Percentiles rank a stretch among this genome's conserved stretches.
Evolutionary conservation across 2,888 invertebrate genomes (phyloP).

Genomic region (Chydorus sphaericus): DNA sequence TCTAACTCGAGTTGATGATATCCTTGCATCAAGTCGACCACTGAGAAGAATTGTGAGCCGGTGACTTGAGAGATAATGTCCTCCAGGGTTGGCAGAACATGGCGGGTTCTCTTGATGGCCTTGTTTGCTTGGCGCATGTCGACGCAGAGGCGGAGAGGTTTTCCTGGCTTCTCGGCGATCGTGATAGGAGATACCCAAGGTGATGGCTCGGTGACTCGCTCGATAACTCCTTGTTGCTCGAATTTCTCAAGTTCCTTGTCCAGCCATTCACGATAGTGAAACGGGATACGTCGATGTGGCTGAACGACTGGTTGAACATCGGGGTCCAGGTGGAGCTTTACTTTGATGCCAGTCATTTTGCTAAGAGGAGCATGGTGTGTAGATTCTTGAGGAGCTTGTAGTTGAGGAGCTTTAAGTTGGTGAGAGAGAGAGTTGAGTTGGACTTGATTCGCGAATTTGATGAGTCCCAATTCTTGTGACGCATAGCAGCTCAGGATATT

Average conservation of each 20-base stretch:
- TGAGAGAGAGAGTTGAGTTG: no score
- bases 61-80: slow-evolving; percentile 19
- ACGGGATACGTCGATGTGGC: slow-evolving; percentile 1
- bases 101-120: slow-evolving; percentile 19
- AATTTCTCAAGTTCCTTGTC: slow-evolving; percentile 20
- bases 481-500: neutral
- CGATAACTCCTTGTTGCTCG: slow-evolving; percentile 21
- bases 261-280: slow-evolving; percentile 9
- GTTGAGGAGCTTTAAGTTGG: no score
- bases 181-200: slow-evolving; percentile 23
- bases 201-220: slow-evolving; percentile 21
- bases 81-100: slow-evolving; percentile 20
- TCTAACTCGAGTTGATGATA: slow-evolving; percentile 27
- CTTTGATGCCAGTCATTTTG: neutral
- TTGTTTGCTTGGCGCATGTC: slow-evolving; percentile 20
- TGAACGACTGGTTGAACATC: neutral
- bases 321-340: neutral
- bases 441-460: no score
- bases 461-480: neutral
- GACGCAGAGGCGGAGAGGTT: slow-evolving; percentile 20
- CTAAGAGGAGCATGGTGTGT: no score
- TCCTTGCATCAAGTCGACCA: slow-evolving; percentile 26
- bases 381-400: no score
- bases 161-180: slow-evolving; percentile 19
- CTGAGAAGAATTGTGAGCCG: slow-evolving; percentile 20